Conservation (phyloP, 2,113 vertebrate genomes). For the Tragulus kanchil region DNA sequence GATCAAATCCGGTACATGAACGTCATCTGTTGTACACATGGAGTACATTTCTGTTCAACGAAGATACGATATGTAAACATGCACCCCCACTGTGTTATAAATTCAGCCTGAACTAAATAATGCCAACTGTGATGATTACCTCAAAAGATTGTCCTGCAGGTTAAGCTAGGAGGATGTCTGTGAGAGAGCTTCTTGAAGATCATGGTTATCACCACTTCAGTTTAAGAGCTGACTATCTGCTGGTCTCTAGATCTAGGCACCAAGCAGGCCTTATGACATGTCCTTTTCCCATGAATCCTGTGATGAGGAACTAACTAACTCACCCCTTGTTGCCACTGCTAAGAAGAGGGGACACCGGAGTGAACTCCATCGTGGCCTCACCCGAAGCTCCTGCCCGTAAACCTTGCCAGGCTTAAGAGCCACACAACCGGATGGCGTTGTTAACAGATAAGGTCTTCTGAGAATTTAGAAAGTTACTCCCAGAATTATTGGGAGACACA, state of each 20-base stretch:
- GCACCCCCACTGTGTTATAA: background rate
- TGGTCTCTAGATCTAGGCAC: background rate
- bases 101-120: background rate
- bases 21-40: too few species aligned
- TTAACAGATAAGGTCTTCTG: background rate
- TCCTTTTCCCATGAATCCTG: background rate
- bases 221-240: background rate
- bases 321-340: accelerated
- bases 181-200: background rate
- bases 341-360: background rate
- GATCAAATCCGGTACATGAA: background rate
- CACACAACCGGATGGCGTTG: accelerated
- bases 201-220: background rate
- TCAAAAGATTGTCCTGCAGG: background rate
- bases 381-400: background rate
- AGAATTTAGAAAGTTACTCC: too few species aligned
- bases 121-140: background rate
- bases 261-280: background rate
- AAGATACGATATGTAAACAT: background rate
- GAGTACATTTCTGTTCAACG: background rate
- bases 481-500: background rate
- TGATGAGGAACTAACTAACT: background rate
- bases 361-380: background rate
- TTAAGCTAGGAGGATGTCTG: background rate
- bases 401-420: too few species aligned